Evolutionary conservation across 2,113 vertebrate genomes (phyloP).

Genomic region (Plestiodon gilberti): DNA sequence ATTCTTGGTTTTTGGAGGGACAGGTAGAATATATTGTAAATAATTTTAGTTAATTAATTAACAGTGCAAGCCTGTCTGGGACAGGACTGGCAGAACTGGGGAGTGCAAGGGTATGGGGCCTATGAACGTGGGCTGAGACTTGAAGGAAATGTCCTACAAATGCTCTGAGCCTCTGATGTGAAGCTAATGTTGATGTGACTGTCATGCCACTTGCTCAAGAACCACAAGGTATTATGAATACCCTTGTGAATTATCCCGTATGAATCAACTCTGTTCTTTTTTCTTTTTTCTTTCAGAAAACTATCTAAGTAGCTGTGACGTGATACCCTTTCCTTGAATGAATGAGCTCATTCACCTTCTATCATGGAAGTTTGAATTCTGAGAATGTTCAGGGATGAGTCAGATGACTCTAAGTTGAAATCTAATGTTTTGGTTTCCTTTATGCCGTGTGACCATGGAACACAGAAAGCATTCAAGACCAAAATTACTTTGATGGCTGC

Average conservation of each 20-base stretch:
- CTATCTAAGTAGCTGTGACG: background rate
- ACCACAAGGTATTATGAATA: background rate
- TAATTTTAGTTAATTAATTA: too few species aligned
- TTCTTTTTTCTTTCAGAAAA: background rate
- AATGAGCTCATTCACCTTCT: background rate
- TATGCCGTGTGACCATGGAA: background rate
- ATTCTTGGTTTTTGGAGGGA: too few species aligned
- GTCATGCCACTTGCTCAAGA: background rate
- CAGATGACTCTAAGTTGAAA: background rate
- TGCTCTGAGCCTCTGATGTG: background rate
- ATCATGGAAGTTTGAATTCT: background rate
- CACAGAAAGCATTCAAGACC: background rate
- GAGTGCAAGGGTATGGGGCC: background rate
- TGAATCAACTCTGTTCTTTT: background rate
- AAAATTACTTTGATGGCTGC: background rate
- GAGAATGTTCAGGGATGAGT: background rate
- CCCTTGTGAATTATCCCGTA: background rate
- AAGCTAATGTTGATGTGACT: background rate
- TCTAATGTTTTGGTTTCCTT: background rate
- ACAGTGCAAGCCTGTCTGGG: too few species aligned
- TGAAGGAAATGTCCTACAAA: background rate
- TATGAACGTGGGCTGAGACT: background rate
- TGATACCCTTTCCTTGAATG: background rate
- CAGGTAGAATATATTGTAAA: too few species aligned
- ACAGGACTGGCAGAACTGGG: too few species aligned